Base-by-base conservation (phyloP, 2,113 vertebrate species). In the Poeciliopsis retropinna region DNA sequence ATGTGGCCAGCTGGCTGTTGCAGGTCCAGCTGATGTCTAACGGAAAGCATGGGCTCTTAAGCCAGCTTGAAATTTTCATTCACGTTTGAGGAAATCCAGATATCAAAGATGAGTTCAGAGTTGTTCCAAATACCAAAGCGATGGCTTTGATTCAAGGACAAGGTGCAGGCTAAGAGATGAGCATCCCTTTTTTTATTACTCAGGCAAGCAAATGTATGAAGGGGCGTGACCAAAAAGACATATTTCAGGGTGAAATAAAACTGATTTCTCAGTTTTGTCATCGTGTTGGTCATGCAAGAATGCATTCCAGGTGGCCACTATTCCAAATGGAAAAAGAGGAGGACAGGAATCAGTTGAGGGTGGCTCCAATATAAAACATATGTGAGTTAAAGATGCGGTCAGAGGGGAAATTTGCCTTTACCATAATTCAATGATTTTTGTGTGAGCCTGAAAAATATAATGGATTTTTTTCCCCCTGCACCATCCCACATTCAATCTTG, bases 361-460 rank as follows among this genome's bases (percentile, higher is more conserved):
- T 75, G 62, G 37, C 57, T 51, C 39, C 54, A 90, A 92, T 88
- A 81, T 69, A 73, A 72, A 88, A 87, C 87, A 93, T 73, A 87
- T 92, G 91, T 57, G 77, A 65, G 81, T 83, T 14, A 25, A 70
- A 73, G 81, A 89, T 75, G 72, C 12, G 72, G 88, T 88, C 86
- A 80, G 66, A 65, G 72, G 85, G 80, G 83, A 86, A 79, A 72
- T 69, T 60, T 32, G 65, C 68, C 74, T 92, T 90, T 85, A 87
- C 41, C 69, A 84, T 88, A 85, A 82, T 88, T 81, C 88, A 80
- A 67, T 87, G 72, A 74, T 86, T 85, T 87, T 72, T 73, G 60
- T 73, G 39, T 0, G 61, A 81, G 73, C 78, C 85, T 78, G 66
- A 86, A 85, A 87, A 77, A 63, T 7, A 66, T 89, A 37, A 75